phyloP scores from a whole-genome alignment of 2,113 vertebrate genomes.

The Daubentonia madagascariensis region DNA sequence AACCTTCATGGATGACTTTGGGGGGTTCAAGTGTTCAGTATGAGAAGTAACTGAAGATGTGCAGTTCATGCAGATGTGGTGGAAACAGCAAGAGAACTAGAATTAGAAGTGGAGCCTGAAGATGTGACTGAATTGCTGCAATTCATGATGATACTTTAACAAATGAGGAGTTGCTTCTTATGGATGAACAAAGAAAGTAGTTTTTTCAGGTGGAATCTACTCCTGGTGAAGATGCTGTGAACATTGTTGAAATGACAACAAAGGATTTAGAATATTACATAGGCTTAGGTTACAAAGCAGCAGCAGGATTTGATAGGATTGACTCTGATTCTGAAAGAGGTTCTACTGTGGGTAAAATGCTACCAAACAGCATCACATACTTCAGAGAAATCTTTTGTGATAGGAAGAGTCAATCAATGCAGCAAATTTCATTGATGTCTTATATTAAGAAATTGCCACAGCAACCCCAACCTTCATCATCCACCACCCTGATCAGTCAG shows the following conservation, averaged over 20 bases:
- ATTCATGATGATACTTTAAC: neutral
- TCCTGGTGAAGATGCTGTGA: neutral
- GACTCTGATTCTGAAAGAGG: neutral
- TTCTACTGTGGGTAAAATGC: neutral
- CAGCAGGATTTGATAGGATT: neutral
- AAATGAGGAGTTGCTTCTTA: neutral
- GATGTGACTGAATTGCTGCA: neutral
- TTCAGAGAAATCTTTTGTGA: neutral
- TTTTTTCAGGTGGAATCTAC: neutral
- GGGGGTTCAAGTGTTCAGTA: neutral
- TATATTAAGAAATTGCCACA: neutral
- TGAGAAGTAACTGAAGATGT: neutral
- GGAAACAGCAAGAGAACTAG: neutral
- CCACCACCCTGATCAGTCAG: neutral
- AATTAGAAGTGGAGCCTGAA: neutral
- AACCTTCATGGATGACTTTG: neutral
- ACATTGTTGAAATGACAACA: neutral
- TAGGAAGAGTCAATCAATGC: neutral
- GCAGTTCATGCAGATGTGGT: neutral
- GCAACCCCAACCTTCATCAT: neutral
- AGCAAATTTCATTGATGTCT: neutral
- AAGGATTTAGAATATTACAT: neutral
- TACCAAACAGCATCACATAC: neutral
- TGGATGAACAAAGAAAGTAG: neutral
- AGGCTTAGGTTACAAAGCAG: no score